phyloP scores from a whole-genome alignment of 2,113 vertebrate genomes.

The Rhagologus leucostigma region DNA sequence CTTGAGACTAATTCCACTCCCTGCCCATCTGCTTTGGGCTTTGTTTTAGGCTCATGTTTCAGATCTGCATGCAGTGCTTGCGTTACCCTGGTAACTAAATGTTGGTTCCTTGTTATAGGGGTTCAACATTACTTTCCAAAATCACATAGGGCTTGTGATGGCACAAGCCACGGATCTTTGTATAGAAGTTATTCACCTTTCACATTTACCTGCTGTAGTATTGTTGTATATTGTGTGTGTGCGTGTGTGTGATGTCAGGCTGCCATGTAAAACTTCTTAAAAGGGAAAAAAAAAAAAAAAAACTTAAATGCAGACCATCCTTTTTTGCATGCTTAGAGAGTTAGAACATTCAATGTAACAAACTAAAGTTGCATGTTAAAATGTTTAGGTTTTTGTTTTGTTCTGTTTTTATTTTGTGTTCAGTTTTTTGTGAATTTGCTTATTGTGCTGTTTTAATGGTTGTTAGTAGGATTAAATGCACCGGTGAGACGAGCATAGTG shows the following conservation, averaged over 20 bases:
- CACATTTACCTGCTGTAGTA: constrained; percentile 86
- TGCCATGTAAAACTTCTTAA: constrained; percentile 79
- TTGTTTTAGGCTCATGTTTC: constrained; percentile 77
- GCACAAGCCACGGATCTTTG: constrained; percentile 78
- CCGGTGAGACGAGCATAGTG: constrained; percentile 76
- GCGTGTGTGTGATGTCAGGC: constrained; percentile 75
- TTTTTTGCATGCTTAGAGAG: constrained; percentile 86
- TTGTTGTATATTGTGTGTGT: constrained; percentile 77
- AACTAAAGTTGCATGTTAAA: constrained; percentile 85
- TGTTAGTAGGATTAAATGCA: constrained; percentile 79
- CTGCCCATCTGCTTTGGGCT: constrained; percentile 70
- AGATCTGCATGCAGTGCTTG: constrained; percentile 81
- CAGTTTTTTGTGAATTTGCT: constrained; percentile 80
- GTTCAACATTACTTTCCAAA: constrained; percentile 76
- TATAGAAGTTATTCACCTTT: constrained; percentile 78
- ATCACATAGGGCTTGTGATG: constrained; percentile 75
- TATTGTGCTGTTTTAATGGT: constrained; percentile 80
- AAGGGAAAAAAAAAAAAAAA: constrained; percentile 47
- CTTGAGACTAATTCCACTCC: constrained; percentile 66
- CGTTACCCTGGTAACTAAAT: constrained; percentile 77
- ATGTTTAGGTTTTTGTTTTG: constrained; percentile 77
- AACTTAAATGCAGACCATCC: constrained; percentile 79
- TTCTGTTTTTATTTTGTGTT: constrained; percentile 72
- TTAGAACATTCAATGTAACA: constrained; percentile 84
- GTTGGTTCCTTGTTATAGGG: constrained; percentile 73